Evolutionary conservation across 2,113 vertebrate genomes (phyloP).

Genomic region (Prionailurus viverrinus): DNA sequence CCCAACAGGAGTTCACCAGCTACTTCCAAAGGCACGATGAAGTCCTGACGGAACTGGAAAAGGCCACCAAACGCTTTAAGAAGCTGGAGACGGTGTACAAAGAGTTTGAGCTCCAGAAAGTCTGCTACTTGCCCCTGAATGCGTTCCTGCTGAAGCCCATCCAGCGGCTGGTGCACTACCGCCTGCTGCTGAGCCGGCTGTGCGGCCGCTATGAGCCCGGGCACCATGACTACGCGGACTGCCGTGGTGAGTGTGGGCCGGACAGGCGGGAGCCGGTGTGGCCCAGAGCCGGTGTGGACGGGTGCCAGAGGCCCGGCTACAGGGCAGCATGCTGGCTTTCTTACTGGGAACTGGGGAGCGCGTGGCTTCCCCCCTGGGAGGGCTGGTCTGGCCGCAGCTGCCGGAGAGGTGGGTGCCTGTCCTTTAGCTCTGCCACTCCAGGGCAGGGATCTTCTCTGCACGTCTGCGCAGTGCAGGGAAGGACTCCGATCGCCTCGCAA

Average conservation of each 20-base stretch:
- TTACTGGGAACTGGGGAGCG: not conserved
- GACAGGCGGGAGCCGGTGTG: too few species aligned
- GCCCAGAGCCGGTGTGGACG: not conserved
- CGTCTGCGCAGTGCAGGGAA: not conserved
- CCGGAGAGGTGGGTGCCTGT: too few species aligned
- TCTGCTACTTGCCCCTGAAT: conserved; percentile 97
- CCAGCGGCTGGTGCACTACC: conserved; percentile 97
- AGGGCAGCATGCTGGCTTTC: not conserved
- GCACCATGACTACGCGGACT: conserved; percentile 91
- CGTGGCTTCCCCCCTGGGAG: rapidly evolving
- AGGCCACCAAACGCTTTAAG: conserved; percentile 90
- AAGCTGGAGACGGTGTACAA: conserved; percentile 94
- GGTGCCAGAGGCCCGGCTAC: too few species aligned
- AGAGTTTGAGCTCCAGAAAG: conserved; percentile 97
- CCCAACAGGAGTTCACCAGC: conserved; percentile 90
- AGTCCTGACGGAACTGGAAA: conserved; percentile 94
- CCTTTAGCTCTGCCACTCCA: not conserved
- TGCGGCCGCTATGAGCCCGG: conserved; percentile 89
- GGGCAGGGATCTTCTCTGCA: not conserved
- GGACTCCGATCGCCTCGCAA: not conserved
- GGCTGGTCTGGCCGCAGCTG: not conserved
- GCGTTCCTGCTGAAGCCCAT: conserved; percentile 96
- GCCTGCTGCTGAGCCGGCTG: conserved; percentile 93
- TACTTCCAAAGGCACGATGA: conserved; percentile 94
- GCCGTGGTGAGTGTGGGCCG: conserved; percentile 88